A percentile compares a stretch with the other conserved stretches of the same genome.
phyloP scores from a whole-genome alignment of 2,113 vertebrate species.

The Sporophila hypoxantha region DNA sequence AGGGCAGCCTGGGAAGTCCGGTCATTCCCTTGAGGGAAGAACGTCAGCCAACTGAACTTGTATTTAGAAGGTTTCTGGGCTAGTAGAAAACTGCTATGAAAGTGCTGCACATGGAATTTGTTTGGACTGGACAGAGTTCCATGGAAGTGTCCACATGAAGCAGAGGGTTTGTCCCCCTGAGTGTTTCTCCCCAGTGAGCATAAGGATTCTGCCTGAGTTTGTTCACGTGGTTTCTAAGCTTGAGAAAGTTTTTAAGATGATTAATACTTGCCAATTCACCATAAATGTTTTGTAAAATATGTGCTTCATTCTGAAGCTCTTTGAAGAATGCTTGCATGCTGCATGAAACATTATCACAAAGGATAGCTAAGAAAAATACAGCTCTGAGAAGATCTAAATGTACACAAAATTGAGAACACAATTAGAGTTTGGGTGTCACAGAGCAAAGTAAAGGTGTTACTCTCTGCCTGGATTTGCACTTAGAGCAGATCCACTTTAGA shows the following conservation, averaged over 20 bases:
- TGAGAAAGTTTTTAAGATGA: not conserved
- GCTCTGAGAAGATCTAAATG: not conserved
- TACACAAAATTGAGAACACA: slow-evolving; percentile 13
- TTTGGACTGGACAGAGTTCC: not conserved
- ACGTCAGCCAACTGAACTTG: not conserved
- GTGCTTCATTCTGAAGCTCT: not conserved
- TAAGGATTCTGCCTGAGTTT: not conserved
- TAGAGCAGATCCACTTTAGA: slow-evolving; percentile 10
- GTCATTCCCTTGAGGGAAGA: not conserved
- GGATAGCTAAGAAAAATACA: slow-evolving; percentile 3
- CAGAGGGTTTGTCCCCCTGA: not conserved
- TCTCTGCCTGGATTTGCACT: not conserved
- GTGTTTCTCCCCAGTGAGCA: not conserved
- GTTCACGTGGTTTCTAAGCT: not conserved
- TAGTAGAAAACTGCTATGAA: not conserved
- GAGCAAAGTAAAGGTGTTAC: slow-evolving; percentile 19
- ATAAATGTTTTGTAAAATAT: not conserved
- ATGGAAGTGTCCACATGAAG: not conserved
- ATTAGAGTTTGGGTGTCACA: slow-evolving; percentile 23
- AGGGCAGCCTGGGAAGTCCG: not conserved
- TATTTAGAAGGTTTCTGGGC: not conserved
- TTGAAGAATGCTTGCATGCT: not conserved
- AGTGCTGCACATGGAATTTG: not conserved
- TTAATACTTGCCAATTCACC: not conserved
- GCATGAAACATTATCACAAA: not conserved